These are phyloP conservation scores for Tokudaia tokunoshimensis DNA, from an alignment of 2,797 vertebrate genomes.

Conservation along the genomic window DNA sequence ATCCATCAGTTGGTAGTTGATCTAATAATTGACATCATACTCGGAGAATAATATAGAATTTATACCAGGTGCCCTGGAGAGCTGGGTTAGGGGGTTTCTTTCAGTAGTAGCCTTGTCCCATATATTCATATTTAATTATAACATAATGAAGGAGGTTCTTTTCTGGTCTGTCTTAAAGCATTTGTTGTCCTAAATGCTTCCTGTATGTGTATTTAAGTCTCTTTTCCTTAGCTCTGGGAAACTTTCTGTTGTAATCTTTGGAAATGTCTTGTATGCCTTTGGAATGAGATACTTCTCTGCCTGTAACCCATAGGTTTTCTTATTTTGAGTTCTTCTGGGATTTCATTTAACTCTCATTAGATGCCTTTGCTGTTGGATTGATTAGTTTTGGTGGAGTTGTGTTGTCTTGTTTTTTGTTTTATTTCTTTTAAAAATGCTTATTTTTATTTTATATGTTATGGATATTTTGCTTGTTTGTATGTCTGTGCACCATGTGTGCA, in stretches of 20 bases:
- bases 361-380: not conserved
- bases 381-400: not conserved
- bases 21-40: not conserved
- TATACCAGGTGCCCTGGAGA: not conserved
- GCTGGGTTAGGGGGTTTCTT: not conserved
- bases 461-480: not conserved
- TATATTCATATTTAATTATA: not conserved
- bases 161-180: not conserved
- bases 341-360: not conserved
- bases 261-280: not conserved
- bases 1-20: not conserved
- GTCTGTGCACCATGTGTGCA: not conserved
- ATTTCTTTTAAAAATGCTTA: not conserved
- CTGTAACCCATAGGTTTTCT: not conserved
- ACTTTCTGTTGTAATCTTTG: not conserved
- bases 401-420: not conserved
- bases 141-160: not conserved
- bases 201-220: not conserved
- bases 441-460: not conserved
- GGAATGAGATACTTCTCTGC: not conserved
- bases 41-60: not conserved
- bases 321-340: not conserved
- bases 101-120: not conserved
- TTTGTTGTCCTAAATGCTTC: not conserved
- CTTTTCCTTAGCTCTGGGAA: not conserved